phyloP scores from a whole-genome alignment of 1,140 invertebrate genomes.

The Asobara japonica region DNA sequence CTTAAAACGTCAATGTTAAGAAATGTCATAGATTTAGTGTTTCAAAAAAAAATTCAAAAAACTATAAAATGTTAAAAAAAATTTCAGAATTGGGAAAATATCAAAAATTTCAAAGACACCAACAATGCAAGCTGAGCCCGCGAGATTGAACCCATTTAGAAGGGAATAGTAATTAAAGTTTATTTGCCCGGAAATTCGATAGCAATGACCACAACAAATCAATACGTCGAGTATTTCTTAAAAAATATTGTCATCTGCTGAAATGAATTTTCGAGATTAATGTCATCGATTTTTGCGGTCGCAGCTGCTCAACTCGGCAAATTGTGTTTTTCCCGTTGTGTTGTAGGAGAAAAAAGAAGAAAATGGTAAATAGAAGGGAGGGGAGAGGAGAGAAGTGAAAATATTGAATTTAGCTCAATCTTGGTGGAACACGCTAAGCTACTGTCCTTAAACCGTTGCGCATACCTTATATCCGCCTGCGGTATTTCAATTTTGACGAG shows the following conservation, averaged over 20 bases:
- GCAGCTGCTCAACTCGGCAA: neutral
- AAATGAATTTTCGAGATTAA: neutral
- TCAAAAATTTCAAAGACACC: no score
- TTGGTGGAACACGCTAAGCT: slow-evolving; percentile 10
- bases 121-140: no score
- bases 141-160: no score
- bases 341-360: neutral
- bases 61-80: no score
- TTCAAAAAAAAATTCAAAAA: no score
- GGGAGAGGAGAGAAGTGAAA: neutral
- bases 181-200: no score
- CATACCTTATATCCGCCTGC: slow-evolving; percentile 1
- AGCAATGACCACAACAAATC: no score
- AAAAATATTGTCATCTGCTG: neutral
- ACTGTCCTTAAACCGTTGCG: slow-evolving; percentile 16
- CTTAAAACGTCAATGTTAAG: no score
- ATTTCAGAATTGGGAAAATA: no score
- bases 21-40: no score
- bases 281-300: neutral
- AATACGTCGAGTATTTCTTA: no score
- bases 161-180: no score
- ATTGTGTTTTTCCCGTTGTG: neutral
- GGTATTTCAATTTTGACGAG: slow-evolving; percentile 26
- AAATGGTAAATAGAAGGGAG: neutral
- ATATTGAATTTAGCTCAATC: slow-evolving; percentile 22